A percentile compares a stretch with the other conserved stretches of the same genome.
phyloP scores from a whole-genome alignment of 2,888 invertebrate genomes.

The Dasypolia templi region DNA sequence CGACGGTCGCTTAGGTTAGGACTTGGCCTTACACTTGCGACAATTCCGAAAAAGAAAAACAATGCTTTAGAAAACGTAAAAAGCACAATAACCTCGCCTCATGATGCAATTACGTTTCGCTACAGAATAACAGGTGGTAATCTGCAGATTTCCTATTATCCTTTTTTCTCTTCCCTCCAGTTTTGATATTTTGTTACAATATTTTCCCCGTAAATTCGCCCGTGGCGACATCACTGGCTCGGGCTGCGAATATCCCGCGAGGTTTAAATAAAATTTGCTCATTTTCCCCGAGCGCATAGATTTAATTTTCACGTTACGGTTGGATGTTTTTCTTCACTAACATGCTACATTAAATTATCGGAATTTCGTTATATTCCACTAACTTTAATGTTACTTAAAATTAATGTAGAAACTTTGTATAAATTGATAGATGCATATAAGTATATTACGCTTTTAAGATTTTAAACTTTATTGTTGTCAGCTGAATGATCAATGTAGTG shows the following conservation, averaged over 20 bases:
- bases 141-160: conserved; percentile 68
- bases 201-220: conserved; percentile 67
- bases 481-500: conserved; percentile 35
- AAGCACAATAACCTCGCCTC: conserved; percentile 36
- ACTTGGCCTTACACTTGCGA: conserved; percentile 1
- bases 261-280: conserved; percentile 72
- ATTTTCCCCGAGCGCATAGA: conserved; percentile 67
- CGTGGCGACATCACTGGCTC: conserved; percentile 60
- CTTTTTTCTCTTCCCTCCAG: conserved; percentile 41
- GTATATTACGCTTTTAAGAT: conserved; percentile 17
- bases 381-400: conserved; percentile 2
- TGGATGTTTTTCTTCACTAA: conserved; percentile 57
- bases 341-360: conserved; percentile 58
- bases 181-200: conserved; percentile 64
- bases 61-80: conserved; percentile 21
- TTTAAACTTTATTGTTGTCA: conserved; percentile 30
- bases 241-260: conserved; percentile 71
- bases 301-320: conserved; percentile 67
- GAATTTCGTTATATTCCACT: conserved; percentile 35
- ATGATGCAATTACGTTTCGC: conserved; percentile 68
- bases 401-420: not conserved
- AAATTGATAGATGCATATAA: conserved; percentile 13
- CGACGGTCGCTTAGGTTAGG: too few relatives aligned
- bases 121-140: conserved; percentile 72
- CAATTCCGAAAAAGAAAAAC: conserved; percentile 30